These are phyloP conservation scores for Heterotis niloticus DNA, from an alignment of 2,113 vertebrate genomes.

Conservation along the genomic window DNA sequence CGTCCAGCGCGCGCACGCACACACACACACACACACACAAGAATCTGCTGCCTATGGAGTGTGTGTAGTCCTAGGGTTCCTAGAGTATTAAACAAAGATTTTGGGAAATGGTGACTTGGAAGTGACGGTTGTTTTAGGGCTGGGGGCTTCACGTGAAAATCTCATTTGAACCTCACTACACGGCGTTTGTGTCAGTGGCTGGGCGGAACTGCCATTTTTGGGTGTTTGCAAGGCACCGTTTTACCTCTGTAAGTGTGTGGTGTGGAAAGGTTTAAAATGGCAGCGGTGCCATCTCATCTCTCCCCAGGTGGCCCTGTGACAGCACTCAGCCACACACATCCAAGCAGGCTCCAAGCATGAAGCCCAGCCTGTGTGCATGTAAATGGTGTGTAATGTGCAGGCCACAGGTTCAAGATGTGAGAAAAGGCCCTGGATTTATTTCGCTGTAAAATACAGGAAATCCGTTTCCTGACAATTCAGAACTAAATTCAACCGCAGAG, in stretches of 20 bases:
- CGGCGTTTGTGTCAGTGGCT: neutral
- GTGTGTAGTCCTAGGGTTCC: too few relatives aligned
- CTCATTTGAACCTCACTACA: neutral
- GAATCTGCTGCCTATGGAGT: neutral
- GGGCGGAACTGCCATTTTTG: neutral
- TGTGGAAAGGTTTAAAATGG: neutral
- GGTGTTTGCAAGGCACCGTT: neutral
- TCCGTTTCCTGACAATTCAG: slow-evolving; percentile 27
- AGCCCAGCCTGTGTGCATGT: neutral
- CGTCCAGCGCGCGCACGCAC: too few relatives aligned
- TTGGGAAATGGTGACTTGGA: too few relatives aligned
- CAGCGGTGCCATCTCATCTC: neutral
- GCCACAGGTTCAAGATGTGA: neutral
- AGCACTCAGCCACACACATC: too few relatives aligned
- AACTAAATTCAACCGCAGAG: slow-evolving; percentile 19
- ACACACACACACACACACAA: too few relatives aligned
- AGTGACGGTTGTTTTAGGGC: too few relatives aligned
- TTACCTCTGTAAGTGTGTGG: neutral
- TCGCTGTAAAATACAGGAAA: slow-evolving; percentile 23
- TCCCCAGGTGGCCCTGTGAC: too few relatives aligned
- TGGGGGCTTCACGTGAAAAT: too few relatives aligned
- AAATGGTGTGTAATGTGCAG: neutral
- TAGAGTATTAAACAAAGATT: too few relatives aligned
- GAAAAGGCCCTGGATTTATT: slow-evolving; percentile 14
- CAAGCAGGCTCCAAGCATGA: too few relatives aligned